Evolutionary conservation across 2,113 vertebrate genomes (phyloP).

Genomic region (Gorsachius goisagi): DNA sequence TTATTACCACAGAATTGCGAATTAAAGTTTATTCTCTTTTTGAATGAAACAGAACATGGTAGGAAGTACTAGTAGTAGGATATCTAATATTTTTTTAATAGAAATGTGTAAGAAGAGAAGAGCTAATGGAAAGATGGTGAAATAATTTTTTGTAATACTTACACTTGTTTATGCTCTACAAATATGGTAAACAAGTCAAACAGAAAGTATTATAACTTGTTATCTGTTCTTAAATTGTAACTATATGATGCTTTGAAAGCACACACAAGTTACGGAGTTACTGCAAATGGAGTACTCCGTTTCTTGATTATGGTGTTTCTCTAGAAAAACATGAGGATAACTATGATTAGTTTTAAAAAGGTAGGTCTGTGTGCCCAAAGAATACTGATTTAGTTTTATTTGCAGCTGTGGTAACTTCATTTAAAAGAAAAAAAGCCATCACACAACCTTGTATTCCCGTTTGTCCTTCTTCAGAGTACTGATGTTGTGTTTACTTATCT

Average conservation of each 20-base stretch:
- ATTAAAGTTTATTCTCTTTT: background rate
- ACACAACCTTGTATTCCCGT: background rate
- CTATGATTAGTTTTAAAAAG: background rate
- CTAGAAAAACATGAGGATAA: background rate
- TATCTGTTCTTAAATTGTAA: background rate
- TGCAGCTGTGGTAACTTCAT: background rate
- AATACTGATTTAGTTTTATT: background rate
- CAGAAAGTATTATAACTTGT: background rate
- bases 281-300: background rate
- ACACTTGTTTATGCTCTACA: background rate
- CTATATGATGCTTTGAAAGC: background rate
- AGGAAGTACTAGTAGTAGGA: background rate
- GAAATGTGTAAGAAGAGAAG: background rate
- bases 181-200: background rate
- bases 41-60: background rate
- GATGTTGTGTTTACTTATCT: background rate
- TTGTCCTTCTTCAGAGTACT: background rate
- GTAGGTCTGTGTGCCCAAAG: background rate
- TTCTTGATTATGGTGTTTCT: background rate
- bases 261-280: background rate
- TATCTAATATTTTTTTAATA: background rate
- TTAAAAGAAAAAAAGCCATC: background rate
- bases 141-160: background rate
- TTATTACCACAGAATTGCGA: background rate
- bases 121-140: background rate